phyloP scores from a whole-genome alignment of 1,140 invertebrate genomes.

The Muscidifurax raptorellus region DNA sequence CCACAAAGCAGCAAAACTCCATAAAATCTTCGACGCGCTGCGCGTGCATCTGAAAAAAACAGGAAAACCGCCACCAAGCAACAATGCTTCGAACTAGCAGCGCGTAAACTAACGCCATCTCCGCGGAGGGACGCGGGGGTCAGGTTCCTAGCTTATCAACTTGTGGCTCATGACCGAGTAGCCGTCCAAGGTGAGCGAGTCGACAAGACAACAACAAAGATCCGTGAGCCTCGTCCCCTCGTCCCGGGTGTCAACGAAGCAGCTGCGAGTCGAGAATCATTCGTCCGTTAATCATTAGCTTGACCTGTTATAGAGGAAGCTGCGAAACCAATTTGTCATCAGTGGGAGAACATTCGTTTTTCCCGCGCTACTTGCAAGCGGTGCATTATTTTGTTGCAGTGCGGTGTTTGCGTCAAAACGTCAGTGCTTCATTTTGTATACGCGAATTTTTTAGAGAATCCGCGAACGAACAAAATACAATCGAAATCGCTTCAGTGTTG shows the following conservation, averaged over 20 bases:
- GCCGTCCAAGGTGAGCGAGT: background rate
- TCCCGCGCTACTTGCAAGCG: conserved; percentile 25
- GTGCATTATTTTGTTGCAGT: background rate
- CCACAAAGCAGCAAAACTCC: background rate
- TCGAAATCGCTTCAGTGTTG: background rate
- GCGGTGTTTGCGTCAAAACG: conserved; percentile 1
- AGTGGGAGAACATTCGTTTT: conserved; percentile 28
- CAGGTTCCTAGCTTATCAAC: conserved; percentile 36
- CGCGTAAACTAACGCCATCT: conserved; percentile 26
- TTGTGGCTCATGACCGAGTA: conserved; percentile 19
- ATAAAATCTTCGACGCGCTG: background rate
- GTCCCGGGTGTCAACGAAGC: background rate
- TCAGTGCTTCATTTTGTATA: background rate
- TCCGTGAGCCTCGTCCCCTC: background rate
- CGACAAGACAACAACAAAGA: conserved; percentile 8
- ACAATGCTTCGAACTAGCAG: background rate
- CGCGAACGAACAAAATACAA: background rate
- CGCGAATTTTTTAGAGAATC: background rate
- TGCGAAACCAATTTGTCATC: background rate
- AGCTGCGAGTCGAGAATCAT: background rate
- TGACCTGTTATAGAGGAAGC: too few relatives aligned
- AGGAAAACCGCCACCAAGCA: background rate
- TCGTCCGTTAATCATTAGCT: too few relatives aligned
- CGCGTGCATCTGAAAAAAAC: background rate
- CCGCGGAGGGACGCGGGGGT: background rate